These are phyloP conservation scores for Neostethus bicornis DNA, from an alignment of 2,797 vertebrate genomes.

Conservation along the genomic window DNA sequence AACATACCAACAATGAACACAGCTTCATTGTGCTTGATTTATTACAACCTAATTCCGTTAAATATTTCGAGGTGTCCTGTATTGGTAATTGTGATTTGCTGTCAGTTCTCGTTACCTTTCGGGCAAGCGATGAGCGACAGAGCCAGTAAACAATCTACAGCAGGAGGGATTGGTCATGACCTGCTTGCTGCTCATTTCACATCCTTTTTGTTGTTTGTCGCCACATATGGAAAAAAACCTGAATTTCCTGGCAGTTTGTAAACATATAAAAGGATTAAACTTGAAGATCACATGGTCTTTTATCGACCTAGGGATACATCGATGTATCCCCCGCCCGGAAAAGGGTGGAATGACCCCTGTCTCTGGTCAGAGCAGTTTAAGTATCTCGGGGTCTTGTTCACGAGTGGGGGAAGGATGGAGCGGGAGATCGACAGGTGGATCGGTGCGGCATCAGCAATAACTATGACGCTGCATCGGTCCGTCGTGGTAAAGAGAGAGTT, in stretches of 20 bases:
- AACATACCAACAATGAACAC: conserved; percentile 2
- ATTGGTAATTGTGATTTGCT: conserved; percentile 70
- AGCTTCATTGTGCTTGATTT: conserved; percentile 4
- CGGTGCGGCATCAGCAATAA: no score
- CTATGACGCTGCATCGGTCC: no score
- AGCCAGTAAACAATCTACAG: conserved; percentile 68
- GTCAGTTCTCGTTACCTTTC: conserved; percentile 66
- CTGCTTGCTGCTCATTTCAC: conserved; percentile 59
- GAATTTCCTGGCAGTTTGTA: conserved; percentile 3
- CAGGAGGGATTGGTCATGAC: conserved; percentile 48
- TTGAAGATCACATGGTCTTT: no score
- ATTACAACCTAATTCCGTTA: conserved; percentile 51
- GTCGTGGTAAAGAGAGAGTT: no score
- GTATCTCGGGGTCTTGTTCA: no score
- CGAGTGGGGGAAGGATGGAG: no score
- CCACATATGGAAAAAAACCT: conserved; percentile 29
- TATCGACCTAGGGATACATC: no score
- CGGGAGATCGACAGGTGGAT: no score
- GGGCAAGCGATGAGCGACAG: conserved; percentile 29
- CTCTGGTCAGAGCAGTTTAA: no score
- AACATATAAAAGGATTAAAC: no score
- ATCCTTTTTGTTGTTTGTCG: conserved; percentile 46
- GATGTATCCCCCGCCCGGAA: no score
- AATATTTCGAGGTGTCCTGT: conserved; percentile 65
- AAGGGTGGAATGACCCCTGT: no score